Conservation (phyloP, 2,113 vertebrate species). For the Dolichotis patagonum region DNA sequence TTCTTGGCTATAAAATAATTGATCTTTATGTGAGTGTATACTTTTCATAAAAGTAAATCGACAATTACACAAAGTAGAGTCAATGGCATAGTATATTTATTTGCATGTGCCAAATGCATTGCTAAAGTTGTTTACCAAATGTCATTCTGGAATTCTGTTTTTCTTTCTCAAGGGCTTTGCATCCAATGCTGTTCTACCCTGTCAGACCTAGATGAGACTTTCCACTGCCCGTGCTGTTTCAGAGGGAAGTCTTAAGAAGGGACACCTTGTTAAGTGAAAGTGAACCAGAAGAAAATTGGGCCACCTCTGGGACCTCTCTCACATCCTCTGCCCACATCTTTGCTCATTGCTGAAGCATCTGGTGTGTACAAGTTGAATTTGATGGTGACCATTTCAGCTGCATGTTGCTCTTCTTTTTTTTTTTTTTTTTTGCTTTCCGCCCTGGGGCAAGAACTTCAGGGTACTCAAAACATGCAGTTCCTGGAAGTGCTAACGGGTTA, state of each 20-base stretch:
- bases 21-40: neutral
- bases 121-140: neutral
- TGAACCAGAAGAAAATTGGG: neutral
- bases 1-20: neutral
- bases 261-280: neutral
- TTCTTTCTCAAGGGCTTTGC: neutral
- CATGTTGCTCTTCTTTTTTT: neutral
- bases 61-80: neutral
- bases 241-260: neutral
- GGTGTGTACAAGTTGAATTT: neutral
- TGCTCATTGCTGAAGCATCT: neutral
- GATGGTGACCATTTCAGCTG: neutral
- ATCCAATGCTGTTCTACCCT: neutral
- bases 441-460: neutral
- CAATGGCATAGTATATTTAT: neutral
- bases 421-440: conserved; percentile 8
- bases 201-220: neutral
- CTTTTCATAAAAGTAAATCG: neutral
- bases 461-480: neutral
- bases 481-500: neutral
- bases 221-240: neutral
- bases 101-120: neutral
- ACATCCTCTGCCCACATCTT: neutral
- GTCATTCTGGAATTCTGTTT: neutral
- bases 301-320: neutral